Percentiles rank a stretch among this genome's conserved stretches.
Evolutionary conservation across 2,888 invertebrate species (phyloP).

Genomic region (Hypomecis punctinalis): DNA sequence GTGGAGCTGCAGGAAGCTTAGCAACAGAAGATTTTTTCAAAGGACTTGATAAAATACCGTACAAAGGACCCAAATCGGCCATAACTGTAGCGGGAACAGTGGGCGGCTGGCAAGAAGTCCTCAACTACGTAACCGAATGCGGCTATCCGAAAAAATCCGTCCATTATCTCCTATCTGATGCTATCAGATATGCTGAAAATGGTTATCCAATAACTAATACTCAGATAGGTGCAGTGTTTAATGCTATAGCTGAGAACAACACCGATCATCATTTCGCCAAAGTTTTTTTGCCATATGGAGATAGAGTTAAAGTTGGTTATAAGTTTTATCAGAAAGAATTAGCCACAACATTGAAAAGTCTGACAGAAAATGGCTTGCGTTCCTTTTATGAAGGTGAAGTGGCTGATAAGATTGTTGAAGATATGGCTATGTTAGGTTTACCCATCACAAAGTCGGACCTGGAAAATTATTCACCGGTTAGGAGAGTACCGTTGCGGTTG

Average conservation of each 20-base stretch:
- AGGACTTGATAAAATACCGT: slow-evolving; percentile 61
- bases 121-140: slow-evolving; percentile 69
- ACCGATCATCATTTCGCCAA: slow-evolving; percentile 52
- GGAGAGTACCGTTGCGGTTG: slow-evolving; percentile 66
- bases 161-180: slow-evolving; percentile 65
- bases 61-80: slow-evolving; percentile 68
- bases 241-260: slow-evolving; percentile 13
- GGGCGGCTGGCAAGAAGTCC: slow-evolving; percentile 77
- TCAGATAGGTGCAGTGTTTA: slow-evolving; percentile 44
- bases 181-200: slow-evolving; percentile 71
- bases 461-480: slow-evolving; percentile 61
- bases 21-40: slow-evolving; percentile 63
- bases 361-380: slow-evolving; percentile 65
- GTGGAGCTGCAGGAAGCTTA: slow-evolving; percentile 71
- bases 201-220: slow-evolving; percentile 66
- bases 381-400: slow-evolving; percentile 73
- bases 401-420: slow-evolving; percentile 66
- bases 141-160: slow-evolving; percentile 66
- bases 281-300: slow-evolving; percentile 60
- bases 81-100: slow-evolving; percentile 74
- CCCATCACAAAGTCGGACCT: slow-evolving; percentile 72
- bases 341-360: slow-evolving; percentile 62
- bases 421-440: slow-evolving; percentile 64
- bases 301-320: slow-evolving; percentile 60
- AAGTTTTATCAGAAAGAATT: slow-evolving; percentile 65